These are phyloP conservation scores for Temnothorax ravouxi DNA, from an alignment of 2,888 invertebrate species.

Conservation along the genomic window DNA sequence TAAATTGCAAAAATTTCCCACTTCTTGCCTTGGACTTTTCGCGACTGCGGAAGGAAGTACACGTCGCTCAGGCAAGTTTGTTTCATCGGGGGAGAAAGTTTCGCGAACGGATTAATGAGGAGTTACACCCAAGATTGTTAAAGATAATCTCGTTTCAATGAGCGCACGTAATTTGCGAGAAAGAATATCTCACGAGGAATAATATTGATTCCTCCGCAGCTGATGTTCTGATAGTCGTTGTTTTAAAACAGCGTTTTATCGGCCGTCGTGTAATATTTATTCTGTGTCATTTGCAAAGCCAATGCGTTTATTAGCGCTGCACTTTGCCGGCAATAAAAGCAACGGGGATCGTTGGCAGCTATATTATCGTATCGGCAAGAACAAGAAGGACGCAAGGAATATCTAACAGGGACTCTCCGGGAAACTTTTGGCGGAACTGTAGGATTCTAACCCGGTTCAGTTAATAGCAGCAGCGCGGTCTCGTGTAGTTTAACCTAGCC, in stretches of 20 bases:
- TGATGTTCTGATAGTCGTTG: not conserved
- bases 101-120: constrained; percentile 46
- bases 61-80: constrained; percentile 43
- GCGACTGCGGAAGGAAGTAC: constrained; percentile 25
- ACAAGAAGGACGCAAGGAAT: constrained; percentile 60
- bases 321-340: constrained; percentile 1
- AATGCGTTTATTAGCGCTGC: not conserved
- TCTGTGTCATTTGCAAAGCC: not conserved
- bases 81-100: constrained; percentile 41
- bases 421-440: constrained; percentile 71
- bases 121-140: constrained; percentile 21
- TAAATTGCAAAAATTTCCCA: constrained; percentile 49
- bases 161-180: constrained; percentile 8
- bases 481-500: constrained; percentile 80
- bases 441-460: constrained; percentile 75
- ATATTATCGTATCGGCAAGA: constrained; percentile 30
- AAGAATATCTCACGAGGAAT: not conserved
- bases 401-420: constrained; percentile 60
- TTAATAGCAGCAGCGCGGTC: constrained; percentile 78
- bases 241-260: not conserved
- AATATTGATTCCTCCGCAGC: constrained; percentile 7
- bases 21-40: constrained; percentile 35
- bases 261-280: not conserved
- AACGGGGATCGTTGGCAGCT: constrained; percentile 44
- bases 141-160: constrained; percentile 29